A percentile compares a stretch with the other conserved stretches of the same genome.
Evolutionary conservation across 2,797 vertebrate genomes (phyloP).

Genomic region (Spea hammondii): DNA sequence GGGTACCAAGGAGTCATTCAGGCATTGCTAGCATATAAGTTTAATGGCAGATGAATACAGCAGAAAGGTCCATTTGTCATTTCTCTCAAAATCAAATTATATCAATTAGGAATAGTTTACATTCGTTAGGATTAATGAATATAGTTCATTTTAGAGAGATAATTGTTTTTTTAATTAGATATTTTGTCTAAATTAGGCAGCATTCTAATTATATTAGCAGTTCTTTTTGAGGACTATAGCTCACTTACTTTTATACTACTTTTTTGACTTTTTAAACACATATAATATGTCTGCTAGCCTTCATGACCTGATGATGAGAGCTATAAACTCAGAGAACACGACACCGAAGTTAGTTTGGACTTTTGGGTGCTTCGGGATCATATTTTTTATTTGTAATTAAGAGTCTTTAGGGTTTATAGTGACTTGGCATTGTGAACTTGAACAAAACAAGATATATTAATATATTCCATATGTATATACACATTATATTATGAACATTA

Average conservation of each 20-base stretch:
- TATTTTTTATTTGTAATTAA: too few species aligned
- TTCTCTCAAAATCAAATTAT: conserved; percentile 31
- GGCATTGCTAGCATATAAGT: conserved; percentile 1
- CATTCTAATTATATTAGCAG: neutral
- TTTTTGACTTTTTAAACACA: too few species aligned
- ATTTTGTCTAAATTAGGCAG: neutral
- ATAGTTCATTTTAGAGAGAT: neutral
- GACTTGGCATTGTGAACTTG: too few species aligned
- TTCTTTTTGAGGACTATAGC: neutral
- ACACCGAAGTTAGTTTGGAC: too few species aligned
- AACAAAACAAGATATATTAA: too few species aligned
- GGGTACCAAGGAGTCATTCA: conserved; percentile 8
- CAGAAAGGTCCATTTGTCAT: conserved; percentile 14
- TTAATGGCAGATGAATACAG: conserved; percentile 10
- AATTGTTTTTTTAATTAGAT: neutral
- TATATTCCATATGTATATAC: too few species aligned
- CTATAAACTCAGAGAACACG: too few species aligned
- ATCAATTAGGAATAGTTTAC: conserved; percentile 12
- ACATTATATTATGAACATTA: neutral
- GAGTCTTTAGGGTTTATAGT: too few species aligned
- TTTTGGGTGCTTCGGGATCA: too few species aligned
- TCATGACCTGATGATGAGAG: too few species aligned
- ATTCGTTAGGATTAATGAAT: conserved; percentile 13
- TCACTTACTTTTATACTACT: neutral
- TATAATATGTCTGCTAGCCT: too few species aligned